Conservation (phyloP, 2,113 vertebrate genomes). For the Pollimyrus isidori region DNA sequence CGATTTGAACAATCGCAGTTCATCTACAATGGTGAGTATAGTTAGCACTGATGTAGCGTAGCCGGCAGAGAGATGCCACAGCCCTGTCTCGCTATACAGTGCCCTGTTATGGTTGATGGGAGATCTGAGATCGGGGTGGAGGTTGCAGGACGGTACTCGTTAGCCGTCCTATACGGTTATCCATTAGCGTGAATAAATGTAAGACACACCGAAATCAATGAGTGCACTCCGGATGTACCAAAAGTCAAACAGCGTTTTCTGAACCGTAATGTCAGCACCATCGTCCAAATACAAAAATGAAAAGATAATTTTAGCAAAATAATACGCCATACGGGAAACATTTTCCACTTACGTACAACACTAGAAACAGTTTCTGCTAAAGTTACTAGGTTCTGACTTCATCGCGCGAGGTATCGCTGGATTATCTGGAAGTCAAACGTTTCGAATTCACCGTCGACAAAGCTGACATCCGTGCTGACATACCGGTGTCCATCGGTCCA, state of each 20-base stretch:
- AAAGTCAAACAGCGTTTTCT: neutral
- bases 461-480: neutral
- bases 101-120: neutral
- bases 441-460: neutral
- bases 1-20: neutral
- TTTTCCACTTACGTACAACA: neutral
- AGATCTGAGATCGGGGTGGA: neutral
- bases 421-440: neutral
- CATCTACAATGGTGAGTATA: neutral
- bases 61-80: neutral
- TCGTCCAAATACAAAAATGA: neutral
- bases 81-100: neutral
- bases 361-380: neutral
- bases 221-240: neutral
- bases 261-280: neutral
- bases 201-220: neutral
- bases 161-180: neutral
- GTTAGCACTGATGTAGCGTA: neutral
- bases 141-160: neutral
- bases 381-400: neutral
- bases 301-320: neutral
- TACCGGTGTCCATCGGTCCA: slow-evolving; percentile 59
- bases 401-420: neutral
- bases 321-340: neutral
- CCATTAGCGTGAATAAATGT: neutral